These are phyloP conservation scores for Aradophagus sp. DNA, from an alignment of 1,140 invertebrate species.

Conservation along the genomic window DNA sequence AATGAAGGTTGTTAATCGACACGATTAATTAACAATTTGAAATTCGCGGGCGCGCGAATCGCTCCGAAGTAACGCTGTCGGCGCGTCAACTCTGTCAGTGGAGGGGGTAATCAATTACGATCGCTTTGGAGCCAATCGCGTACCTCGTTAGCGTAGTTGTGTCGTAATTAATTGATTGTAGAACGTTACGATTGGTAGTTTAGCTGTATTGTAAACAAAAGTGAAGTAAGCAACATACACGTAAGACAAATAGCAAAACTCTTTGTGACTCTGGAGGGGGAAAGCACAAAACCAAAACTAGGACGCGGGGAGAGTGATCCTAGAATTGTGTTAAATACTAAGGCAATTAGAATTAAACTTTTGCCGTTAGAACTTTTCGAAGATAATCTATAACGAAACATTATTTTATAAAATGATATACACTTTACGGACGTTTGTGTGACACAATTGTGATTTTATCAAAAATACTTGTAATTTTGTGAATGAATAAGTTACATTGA, in stretches of 20 bases:
- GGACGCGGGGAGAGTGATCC: not conserved
- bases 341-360: constrained; percentile 13
- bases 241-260: constrained; percentile 7
- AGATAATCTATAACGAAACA: constrained; percentile 5
- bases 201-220: constrained; percentile 26
- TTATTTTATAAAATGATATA: constrained; percentile 33
- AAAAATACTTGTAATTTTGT: constrained; percentile 1
- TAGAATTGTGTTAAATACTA: no score
- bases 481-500: not conserved
- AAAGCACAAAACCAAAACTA: constrained; percentile 11
- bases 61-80: constrained; percentile 23
- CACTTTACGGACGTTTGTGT: constrained; percentile 14
- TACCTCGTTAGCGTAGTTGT: constrained; percentile 29
- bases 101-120: not conserved
- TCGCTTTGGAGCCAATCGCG: constrained; percentile 21
- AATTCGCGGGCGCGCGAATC: constrained; percentile 5
- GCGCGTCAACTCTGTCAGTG: not conserved
- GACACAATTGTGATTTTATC: constrained; percentile 9
- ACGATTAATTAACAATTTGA: constrained; percentile 29
- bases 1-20: constrained; percentile 42
- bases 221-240: constrained; percentile 8
- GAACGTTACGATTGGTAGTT: constrained; percentile 37
- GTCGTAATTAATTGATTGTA: constrained; percentile 37
- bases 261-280: constrained; percentile 38
- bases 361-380: constrained; percentile 16